Evolutionary conservation across 2,797 vertebrate species (phyloP).

Genomic region (Liasis olivaceus): DNA sequence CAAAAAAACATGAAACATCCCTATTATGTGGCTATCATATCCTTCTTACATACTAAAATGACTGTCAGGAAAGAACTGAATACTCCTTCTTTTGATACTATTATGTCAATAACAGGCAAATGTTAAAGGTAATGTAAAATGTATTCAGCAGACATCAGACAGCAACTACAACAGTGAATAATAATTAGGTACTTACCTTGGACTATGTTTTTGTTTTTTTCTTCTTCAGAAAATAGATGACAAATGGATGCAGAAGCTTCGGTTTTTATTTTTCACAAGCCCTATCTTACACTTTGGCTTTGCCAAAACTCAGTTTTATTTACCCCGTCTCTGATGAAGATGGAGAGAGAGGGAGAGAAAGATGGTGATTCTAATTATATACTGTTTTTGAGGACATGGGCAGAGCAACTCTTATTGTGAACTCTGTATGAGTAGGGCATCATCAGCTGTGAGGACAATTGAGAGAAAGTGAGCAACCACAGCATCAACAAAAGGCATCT

Average conservation of each 20-base stretch:
- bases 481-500: not conserved
- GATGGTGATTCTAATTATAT: not conserved
- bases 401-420: not conserved
- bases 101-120: slow-evolving; percentile 54
- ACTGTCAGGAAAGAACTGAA: slow-evolving; percentile 53
- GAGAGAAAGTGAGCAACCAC: not conserved
- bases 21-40: slow-evolving; percentile 61
- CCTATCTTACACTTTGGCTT: not conserved
- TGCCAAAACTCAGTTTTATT: not conserved
- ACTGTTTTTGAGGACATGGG: not conserved
- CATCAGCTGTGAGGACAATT: not conserved
- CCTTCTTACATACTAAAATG: slow-evolving; percentile 59
- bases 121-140: slow-evolving; percentile 65
- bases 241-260: not conserved
- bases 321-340: not conserved
- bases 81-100: slow-evolving; percentile 57
- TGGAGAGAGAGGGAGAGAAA: not conserved
- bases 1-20: slow-evolving; percentile 59
- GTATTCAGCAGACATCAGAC: slow-evolving; percentile 53
- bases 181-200: slow-evolving; percentile 68
- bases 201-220: slow-evolving; percentile 54
- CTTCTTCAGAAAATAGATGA: slow-evolving; percentile 62
- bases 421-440: not conserved
- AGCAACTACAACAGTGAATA: slow-evolving; percentile 65
- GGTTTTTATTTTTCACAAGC: not conserved